phyloP scores from a whole-genome alignment of 1,140 invertebrate genomes.

The Drosophila ohnishii region DNA sequence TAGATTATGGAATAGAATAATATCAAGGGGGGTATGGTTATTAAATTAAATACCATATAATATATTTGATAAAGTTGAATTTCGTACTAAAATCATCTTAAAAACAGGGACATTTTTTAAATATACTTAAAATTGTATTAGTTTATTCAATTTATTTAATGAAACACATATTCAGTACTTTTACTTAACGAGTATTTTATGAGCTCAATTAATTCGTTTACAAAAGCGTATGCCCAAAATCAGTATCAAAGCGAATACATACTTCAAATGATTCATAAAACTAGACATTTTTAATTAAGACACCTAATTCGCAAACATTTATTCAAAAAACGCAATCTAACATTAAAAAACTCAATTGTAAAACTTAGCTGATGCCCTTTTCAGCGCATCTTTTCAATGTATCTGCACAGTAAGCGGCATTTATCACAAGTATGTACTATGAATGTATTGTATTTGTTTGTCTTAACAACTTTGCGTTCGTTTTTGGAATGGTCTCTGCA shows the following conservation, averaged over 20 bases:
- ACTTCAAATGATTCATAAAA: neutral
- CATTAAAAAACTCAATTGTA: conserved; percentile 66
- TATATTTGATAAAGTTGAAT: too few species aligned
- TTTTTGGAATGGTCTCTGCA: conserved; percentile 47
- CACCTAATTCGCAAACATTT: conserved; percentile 55
- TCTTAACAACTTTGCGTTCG: conserved; percentile 48
- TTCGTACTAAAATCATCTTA: too few species aligned
- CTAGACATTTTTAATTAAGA: neutral
- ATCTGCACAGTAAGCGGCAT: conserved; percentile 73
- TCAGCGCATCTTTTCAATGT: conserved; percentile 32
- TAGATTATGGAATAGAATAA: neutral
- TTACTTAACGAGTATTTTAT: conserved; percentile 12
- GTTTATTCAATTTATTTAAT: conserved; percentile 14
- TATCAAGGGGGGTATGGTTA: too few species aligned
- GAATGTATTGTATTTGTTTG: conserved; percentile 27
- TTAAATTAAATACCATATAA: too few species aligned
- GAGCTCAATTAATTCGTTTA: neutral
- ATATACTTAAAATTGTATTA: neutral
- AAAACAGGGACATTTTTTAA: neutral
- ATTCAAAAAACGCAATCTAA: conserved; percentile 75
- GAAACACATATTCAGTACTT: conserved; percentile 4
- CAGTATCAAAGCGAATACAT: neutral
- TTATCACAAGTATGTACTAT: conserved; percentile 77
- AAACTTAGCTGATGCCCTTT: conserved; percentile 57
- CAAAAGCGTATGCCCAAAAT: conserved; percentile 2